phyloP scores from a whole-genome alignment of 1,140 invertebrate species.

The Globodera rostochiensis region DNA sequence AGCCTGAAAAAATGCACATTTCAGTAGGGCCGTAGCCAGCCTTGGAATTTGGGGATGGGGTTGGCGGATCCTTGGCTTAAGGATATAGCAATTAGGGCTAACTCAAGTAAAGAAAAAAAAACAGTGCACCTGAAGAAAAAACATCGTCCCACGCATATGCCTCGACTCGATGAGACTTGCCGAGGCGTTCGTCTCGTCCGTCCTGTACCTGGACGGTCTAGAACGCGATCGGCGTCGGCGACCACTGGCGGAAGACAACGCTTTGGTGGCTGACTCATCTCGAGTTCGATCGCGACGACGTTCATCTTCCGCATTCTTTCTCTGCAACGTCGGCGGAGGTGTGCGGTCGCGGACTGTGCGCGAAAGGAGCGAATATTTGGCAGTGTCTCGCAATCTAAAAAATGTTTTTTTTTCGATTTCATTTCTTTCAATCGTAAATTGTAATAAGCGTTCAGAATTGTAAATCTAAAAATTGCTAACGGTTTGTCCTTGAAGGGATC shows the following conservation, averaged over 20 bases:
- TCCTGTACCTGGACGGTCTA: slow-evolving; percentile 8
- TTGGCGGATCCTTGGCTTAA: too few species aligned
- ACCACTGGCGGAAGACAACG: background rate
- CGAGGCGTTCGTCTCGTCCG: slow-evolving; percentile 1
- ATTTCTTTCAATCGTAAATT: too few species aligned
- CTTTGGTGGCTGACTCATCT: background rate
- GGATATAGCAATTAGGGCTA: too few species aligned
- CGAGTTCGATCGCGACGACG: background rate
- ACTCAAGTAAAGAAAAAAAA: too few species aligned
- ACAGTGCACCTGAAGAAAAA: slow-evolving; percentile 1
- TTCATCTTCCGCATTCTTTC: background rate
- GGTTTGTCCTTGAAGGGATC: slow-evolving; percentile 29
- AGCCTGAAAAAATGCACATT: background rate
- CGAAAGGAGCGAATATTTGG: slow-evolving; percentile 10
- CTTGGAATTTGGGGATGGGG: too few species aligned
- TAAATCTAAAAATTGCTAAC: slow-evolving; percentile 8
- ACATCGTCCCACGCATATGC: slow-evolving; percentile 24
- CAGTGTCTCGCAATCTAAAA: slow-evolving; percentile 17
- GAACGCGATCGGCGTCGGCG: slow-evolving; percentile 18
- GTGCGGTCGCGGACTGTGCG: background rate
- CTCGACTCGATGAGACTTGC: slow-evolving; percentile 25
- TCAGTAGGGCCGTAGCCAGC: too few species aligned
- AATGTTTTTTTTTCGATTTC: background rate
- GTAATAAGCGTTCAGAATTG: background rate
- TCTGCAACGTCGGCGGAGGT: background rate